Base-by-base conservation (phyloP, 2,888 invertebrate species). In the Ormyrus labotus region DNA sequence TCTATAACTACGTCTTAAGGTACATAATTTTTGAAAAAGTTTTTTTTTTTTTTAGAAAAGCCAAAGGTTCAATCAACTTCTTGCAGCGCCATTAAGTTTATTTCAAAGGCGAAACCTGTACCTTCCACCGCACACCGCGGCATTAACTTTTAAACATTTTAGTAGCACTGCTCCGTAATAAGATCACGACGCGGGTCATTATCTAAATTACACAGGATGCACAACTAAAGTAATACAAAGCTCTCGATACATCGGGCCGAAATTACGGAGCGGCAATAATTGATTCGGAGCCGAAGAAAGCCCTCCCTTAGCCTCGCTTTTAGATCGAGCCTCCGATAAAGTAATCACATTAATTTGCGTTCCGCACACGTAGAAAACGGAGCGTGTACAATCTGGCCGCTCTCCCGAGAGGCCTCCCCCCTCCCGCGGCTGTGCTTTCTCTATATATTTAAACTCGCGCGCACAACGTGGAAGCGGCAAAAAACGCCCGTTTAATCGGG, bases 341-440 rank as follows among this genome's bases (percentile, higher is more conserved):
- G 65, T 65, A 78, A 65, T 77, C 58, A 57, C 64, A 57, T 77
- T 58, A 64, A 70, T 71, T 78, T 50, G n/a, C 1, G 51, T 9
- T 11, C n/a, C 51, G n/a, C 5, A 5, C 13, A 53, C 45, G 55
- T 6, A 53, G 34, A 34, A 34, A 34, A 34, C 34, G 11, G 5
- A 19, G n/a, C 69, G 5, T 4, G 5, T 4, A 45, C 48, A 51
- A 50, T 11, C 45, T 6, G 11, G 34, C 9, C 6, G 9, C n/a
- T 6, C 19, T 19, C 19, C 19, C 19, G 19, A 19, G 19, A 0
- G 0, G 19, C 19, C 19, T 19, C 51, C 2, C 10, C 51, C 8
- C 51, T 13, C 60, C 10, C 45, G 9, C 13, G 53, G 45, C 45
- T 47, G 45, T 47, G 45, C 13, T 53, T 11, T 53, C n/a, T 19